Conservation (phyloP, 2,888 invertebrate genomes). For the Megaustenia siamemsis region DNA sequence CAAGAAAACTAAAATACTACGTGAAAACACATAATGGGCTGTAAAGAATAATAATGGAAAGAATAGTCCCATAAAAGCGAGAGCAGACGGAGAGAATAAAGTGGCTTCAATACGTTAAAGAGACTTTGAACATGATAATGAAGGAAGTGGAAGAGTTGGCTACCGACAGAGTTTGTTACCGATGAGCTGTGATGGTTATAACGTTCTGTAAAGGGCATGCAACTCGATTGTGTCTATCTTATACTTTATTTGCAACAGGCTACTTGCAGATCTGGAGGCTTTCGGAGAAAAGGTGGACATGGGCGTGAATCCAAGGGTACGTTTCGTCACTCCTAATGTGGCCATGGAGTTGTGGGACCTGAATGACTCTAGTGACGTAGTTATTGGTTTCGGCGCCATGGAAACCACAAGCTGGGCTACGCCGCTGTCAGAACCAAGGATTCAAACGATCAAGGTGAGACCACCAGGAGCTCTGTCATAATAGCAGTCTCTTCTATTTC, state of each 20-base stretch:
- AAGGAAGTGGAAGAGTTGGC: neutral
- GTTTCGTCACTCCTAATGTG: slow-evolving; percentile 68
- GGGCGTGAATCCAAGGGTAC: slow-evolving; percentile 58
- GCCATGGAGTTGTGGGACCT: slow-evolving; percentile 72
- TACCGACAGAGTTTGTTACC: no score
- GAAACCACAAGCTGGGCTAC: slow-evolving; percentile 41
- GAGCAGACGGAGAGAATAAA: neutral
- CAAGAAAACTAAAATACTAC: no score
- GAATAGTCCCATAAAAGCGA: neutral
- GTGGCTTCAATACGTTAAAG: no score
- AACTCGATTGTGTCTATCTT: neutral
- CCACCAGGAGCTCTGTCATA: no score
- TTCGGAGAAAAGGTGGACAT: slow-evolving; percentile 66
- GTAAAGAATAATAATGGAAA: neutral
- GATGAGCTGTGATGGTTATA: no score
- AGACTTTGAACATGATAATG: neutral
- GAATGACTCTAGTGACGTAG: slow-evolving; percentile 58
- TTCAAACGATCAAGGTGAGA: slow-evolving; percentile 54
- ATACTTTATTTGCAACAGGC: slow-evolving; percentile 54
- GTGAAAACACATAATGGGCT: no score
- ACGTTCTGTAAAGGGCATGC: no score
- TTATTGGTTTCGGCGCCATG: slow-evolving; percentile 71
- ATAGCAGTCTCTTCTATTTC: no score
- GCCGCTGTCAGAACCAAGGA: slow-evolving; percentile 56
- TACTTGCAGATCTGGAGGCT: slow-evolving; percentile 66